phyloP scores from a whole-genome alignment of 2,797 vertebrate species.

The Kryptolebias ocellatus region DNA sequence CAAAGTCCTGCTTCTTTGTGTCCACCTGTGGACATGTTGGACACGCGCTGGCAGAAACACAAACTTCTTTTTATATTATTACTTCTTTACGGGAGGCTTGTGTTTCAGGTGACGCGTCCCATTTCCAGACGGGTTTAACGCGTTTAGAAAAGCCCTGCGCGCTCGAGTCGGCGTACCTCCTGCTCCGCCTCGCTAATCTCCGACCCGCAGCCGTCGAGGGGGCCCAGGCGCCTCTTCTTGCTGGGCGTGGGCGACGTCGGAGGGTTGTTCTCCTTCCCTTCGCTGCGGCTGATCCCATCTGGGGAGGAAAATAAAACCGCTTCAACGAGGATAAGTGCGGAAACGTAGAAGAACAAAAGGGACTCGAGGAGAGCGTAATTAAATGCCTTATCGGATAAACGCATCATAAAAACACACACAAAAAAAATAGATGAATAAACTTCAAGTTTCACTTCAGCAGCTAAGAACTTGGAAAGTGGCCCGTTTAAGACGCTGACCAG shows the following conservation, averaged over 20 bases:
- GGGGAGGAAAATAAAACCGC: background rate
- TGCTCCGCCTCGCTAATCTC: constrained; percentile 72
- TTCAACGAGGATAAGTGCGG: constrained; percentile 17
- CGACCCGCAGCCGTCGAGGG: constrained; percentile 47
- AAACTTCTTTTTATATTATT: background rate
- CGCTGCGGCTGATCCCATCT: constrained; percentile 55
- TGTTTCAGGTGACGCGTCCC: background rate
- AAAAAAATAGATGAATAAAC: constrained; percentile 3
- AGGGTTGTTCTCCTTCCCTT: constrained; percentile 75
- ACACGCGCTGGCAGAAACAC: too few relatives aligned
- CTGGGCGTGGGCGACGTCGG: constrained; percentile 49
- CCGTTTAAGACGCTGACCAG: constrained; percentile 35
- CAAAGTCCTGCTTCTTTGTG: too few relatives aligned
- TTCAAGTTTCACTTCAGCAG: constrained; percentile 25
- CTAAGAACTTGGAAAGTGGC: constrained; percentile 30
- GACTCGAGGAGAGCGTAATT: constrained; percentile 3
- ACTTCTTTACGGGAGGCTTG: constrained; percentile 8
- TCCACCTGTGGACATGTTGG: too few relatives aligned
- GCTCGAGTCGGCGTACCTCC: constrained; percentile 57
- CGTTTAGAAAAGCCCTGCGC: background rate
- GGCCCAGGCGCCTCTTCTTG: constrained; percentile 72
- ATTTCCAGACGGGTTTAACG: constrained; percentile 33
- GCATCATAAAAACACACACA: constrained; percentile 3
- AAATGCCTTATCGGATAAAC: constrained; percentile 15
- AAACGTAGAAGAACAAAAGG: constrained; percentile 37